A percentile compares a stretch with the other conserved stretches of the same genome.
Conservation (phyloP, 1,140 invertebrate species). For the Saccostrea echinata region DNA sequence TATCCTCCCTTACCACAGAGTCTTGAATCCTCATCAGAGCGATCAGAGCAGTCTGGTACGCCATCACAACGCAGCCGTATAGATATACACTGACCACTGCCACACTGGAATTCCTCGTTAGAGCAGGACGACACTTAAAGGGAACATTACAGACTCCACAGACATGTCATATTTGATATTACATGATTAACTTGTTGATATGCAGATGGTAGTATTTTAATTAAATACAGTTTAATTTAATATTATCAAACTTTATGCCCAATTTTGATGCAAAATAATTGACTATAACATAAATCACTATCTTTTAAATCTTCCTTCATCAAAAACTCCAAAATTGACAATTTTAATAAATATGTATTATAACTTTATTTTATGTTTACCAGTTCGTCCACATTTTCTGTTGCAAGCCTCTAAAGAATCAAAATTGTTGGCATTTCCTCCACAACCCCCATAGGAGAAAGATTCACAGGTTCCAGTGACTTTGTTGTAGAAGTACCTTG, state of each 20-base stretch:
- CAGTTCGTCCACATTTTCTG: constrained; percentile 55
- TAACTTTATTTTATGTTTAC: background rate
- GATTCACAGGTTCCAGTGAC: constrained; percentile 78
- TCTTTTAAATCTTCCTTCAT: no score
- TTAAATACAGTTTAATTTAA: no score
- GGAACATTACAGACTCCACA: no score
- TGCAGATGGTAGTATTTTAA: no score
- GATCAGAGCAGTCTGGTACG: constrained; percentile 43
- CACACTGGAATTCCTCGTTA: constrained; percentile 12
- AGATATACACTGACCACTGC: constrained; percentile 43
- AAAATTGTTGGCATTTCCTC: constrained; percentile 84
- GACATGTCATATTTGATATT: no score
- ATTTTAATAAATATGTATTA: no score
- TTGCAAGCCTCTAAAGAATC: constrained; percentile 61
- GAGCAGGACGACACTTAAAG: background rate
- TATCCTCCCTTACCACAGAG: constrained; percentile 3
- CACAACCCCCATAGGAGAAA: constrained; percentile 84
- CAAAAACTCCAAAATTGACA: no score
- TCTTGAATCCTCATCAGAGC: constrained; percentile 28
- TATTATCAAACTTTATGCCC: no score
- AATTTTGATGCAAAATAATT: no score
- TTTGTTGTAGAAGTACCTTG: constrained; percentile 81
- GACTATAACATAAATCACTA: no score
- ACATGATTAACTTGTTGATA: no score
- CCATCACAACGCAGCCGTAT: constrained; percentile 37